Conservation (phyloP, 53 echinoderm and acorn worm species). For the Echinarachnius parma region DNA sequence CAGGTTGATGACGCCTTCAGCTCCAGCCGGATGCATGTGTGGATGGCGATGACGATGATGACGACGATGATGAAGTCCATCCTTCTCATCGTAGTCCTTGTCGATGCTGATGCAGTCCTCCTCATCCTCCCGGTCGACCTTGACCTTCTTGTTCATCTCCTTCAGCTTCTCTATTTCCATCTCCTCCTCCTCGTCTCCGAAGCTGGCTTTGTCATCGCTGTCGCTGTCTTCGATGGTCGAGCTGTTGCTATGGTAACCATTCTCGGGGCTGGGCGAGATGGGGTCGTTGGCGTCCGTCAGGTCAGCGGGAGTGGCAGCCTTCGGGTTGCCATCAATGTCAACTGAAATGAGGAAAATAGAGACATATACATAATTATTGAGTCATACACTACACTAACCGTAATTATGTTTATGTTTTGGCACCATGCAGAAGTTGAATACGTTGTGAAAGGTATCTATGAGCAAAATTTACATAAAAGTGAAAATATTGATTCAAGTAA, state of each 20-base stretch:
- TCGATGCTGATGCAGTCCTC: constrained; percentile 29
- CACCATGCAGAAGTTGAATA: no score
- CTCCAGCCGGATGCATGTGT: constrained; percentile 17
- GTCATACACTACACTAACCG: no score
- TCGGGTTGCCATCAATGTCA: constrained; percentile 43
- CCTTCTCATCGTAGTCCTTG: constrained; percentile 39
- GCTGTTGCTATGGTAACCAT: constrained; percentile 79
- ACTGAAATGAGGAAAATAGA: constrained; percentile 3
- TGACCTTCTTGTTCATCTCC: constrained; percentile 3
- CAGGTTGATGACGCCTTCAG: constrained; percentile 66
- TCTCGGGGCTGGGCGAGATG: constrained; percentile 39
- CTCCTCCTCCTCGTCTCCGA: constrained; percentile 62
- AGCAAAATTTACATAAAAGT: no score
- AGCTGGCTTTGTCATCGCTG: constrained; percentile 59
- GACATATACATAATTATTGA: no score
- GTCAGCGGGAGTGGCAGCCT: constrained; percentile 14
- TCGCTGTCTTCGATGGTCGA: constrained; percentile 67
- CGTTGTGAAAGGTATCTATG: no score
- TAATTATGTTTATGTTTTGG: no score
- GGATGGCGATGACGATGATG: constrained; percentile 22
- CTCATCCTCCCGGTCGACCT: constrained; percentile 33
- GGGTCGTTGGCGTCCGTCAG: constrained; percentile 24
- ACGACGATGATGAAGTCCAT: constrained; percentile 1
- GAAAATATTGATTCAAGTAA: no score
- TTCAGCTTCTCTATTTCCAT: background rate